Evolutionary conservation across 2,797 vertebrate species (phyloP).

Genomic region (Scleropages formosus): DNA sequence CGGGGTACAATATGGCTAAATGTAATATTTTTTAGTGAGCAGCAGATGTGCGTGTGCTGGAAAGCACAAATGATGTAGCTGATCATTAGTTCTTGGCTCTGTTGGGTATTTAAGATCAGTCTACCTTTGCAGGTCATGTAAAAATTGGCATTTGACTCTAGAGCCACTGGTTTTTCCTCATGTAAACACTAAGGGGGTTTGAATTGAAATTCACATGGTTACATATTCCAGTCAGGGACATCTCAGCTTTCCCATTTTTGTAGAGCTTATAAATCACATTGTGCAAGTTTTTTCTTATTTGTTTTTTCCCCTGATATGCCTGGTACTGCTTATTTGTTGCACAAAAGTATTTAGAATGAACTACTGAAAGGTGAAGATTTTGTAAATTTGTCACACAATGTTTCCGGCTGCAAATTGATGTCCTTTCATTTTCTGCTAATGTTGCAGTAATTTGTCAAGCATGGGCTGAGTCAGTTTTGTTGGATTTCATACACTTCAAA

Average conservation of each 20-base stretch:
- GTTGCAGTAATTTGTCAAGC: neutral
- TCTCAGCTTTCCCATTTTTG: neutral
- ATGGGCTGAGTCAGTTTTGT: neutral
- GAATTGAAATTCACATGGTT: neutral
- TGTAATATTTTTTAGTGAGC: slow-evolving; percentile 14
- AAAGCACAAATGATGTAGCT: neutral
- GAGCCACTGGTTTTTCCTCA: slow-evolving; percentile 10
- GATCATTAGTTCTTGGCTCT: neutral
- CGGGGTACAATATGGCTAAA: slow-evolving; percentile 24
- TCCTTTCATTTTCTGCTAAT: slow-evolving; percentile 9
- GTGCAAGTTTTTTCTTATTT: neutral
- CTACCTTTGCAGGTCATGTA: slow-evolving; percentile 1
- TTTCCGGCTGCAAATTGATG: neutral
- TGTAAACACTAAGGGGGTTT: neutral
- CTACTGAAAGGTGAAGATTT: neutral
- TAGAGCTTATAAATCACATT: neutral
- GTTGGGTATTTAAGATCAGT: neutral
- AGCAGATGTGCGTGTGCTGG: neutral
- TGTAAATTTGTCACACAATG: neutral
- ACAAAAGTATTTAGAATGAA: neutral
- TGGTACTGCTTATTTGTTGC: neutral
- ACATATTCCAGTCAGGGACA: neutral
- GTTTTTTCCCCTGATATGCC: neutral
- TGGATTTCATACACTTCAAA: neutral
- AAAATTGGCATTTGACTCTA: slow-evolving; percentile 1